Base-by-base conservation (phyloP, 2,888 invertebrate species). In the Orchesellides sinensis region DNA sequence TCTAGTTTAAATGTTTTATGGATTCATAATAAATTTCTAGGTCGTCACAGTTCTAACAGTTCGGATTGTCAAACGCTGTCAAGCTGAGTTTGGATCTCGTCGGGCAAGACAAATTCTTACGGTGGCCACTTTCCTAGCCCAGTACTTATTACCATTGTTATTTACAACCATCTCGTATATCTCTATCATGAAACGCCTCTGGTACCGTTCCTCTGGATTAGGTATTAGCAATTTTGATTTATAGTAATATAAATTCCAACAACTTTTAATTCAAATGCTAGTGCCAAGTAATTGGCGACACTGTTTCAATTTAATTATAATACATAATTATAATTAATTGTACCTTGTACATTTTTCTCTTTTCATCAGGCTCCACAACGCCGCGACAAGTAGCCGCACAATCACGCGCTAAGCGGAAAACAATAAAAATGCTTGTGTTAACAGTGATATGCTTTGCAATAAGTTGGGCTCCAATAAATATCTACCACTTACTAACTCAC, bases 391-490 rank as follows among this genome's bases (percentile, higher is more conserved):
- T 90, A 52, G 88, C 88, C 29, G 88, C 89, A 5, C 90, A 90
- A 69, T 88, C 89, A 2, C 87, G 89, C 29, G 89, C 90, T 4
- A 90, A 90, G 81, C 88, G 89, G 66, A 90, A 90, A 85, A 91
- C 91, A 32, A 91, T 91, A 66, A 90, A 90, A 87, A 90, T 91
- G 89, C 88, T 91, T 21, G 89, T 91, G 17, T 86, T 90, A 4
- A 88, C 88, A 19, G 91, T 91, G 1, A 90, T 91, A 14, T 88
- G 90, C 12, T 91, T 91, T 87, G 90, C 90, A 1, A 70, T 90
- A 2, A 91, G 90, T 78, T 91, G 91, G 91, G 89, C 92, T 85
- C 92, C 92, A 0, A 89, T 91, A 19, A 90, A 91, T 74, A 84
- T 90, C 56, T 91, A 91, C 85, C 91, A 91, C 82, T 68, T 88